Base-by-base conservation (phyloP, 2,113 vertebrate genomes). In the Ranitomeya imitator region DNA sequence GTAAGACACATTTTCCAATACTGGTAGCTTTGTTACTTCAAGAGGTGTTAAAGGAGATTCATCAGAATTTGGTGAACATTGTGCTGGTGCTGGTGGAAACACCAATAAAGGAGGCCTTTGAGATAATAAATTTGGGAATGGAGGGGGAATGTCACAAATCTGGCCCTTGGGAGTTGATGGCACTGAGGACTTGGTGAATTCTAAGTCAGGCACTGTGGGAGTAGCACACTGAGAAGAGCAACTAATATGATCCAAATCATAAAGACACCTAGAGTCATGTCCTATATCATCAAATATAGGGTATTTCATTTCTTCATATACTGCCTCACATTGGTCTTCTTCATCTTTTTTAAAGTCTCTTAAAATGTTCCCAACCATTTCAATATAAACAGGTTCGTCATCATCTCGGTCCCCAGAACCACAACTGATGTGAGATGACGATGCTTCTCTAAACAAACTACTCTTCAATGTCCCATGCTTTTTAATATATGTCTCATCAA, bases 291-390 rank as follows among this genome's bases (percentile, higher is more conserved):
- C 97, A 76, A 96, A 93, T 86, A 96, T 93, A 1, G 97, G 96
- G 86, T 97, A 99, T 82, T 99, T 99, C 98, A 99, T 99, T 92
- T 99, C 98, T 91, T 99, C 98, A 0, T 99, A 99, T 76, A 99
- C 98, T 0, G 97, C 96, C 93, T 99, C 98, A 0, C 95, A 96
- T 94, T 97, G 97, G 91, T 99, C 97, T 0, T 97, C 97, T 0
- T 95, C 94, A 0, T 98, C 96, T n/a, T 93, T 94, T 90, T 95
- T 94, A 88, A 97, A 95, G 92, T 98, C 97, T 85, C 95, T 93
- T 88, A 97, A 93, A 85, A 98, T 96, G 93, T 99, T 98, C 51
- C 97, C 98, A 90, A 99, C 97, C 98, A 99, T 99, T 95, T 99
- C 98, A 23, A 99, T 99, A 92, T 99, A 99, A 86, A 99, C 97